Conservation (phyloP, 2,888 invertebrate genomes). For the Dicroscelio sp. region DNA sequence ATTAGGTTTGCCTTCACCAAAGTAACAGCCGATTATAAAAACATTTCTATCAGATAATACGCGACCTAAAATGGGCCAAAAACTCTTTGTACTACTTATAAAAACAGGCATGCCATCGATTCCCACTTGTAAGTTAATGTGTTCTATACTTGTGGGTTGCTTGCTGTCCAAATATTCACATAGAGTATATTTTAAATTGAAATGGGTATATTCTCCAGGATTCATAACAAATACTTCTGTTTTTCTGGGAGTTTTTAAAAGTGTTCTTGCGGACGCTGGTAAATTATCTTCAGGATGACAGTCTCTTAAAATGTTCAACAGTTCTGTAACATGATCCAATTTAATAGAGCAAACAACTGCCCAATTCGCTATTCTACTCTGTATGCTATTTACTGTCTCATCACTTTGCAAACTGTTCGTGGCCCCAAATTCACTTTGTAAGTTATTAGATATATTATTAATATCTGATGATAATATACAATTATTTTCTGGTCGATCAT, state of each 20-base stretch:
- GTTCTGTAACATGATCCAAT: neutral
- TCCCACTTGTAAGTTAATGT: constrained; percentile 33
- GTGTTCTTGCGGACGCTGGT: neutral
- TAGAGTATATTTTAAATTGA: neutral
- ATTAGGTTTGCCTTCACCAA: constrained; percentile 81
- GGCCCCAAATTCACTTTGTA: no score
- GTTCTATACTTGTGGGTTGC: neutral
- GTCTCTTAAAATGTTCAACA: neutral
- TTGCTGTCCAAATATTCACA: neutral
- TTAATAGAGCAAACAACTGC: neutral
- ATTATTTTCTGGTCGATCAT: no score
- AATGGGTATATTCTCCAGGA: constrained; percentile 29
- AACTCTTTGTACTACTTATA: constrained; percentile 61
- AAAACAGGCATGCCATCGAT: constrained; percentile 47
- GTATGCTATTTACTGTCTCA: no score
- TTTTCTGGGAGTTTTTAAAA: constrained; percentile 38
- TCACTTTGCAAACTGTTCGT: no score
- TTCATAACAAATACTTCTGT: neutral
- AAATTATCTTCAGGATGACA: neutral
- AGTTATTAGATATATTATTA: no score
- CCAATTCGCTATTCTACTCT: constrained; percentile 19
- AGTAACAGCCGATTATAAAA: constrained; percentile 76
- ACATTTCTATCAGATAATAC: constrained; percentile 23
- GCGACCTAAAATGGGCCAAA: constrained; percentile 76
- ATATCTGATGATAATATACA: no score